Base-by-base conservation (phyloP, 2,888 invertebrate genomes). In the Nomada hirtipes region DNA sequence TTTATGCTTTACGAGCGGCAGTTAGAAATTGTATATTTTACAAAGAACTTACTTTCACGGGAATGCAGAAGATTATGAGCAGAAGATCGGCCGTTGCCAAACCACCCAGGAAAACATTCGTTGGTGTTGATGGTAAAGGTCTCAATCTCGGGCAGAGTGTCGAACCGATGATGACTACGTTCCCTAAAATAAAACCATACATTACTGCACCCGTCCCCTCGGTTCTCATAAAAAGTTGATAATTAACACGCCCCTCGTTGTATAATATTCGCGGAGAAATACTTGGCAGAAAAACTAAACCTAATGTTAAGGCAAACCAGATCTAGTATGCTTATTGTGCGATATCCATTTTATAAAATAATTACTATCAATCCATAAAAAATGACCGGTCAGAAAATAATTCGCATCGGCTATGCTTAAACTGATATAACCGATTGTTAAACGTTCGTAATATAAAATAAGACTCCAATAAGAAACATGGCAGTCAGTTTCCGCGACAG, bases 71-170 rank as follows among this genome's bases (percentile, higher is more conserved):
- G 77, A 95, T 93, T 77, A 97, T 96, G 63, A 97, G 95, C 44
- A 96, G 94, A 2, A 97, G 94, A 93, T 97, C 97, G 0, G 96
- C 96, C 0, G 95, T 95, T 10, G 96, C 96, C 77, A 97, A 93
- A 87, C 96, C 96, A 26, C 96, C 95, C 57, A 97, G 94, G 90
- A 97, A 96, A 65, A 96, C 95, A 91, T 97, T 97, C 36, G 96
- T 96, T 18, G 93, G 93, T 18, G 93, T 93, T 29, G 92, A 84
- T 7, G 93, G 93, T 50, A 93, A 81, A 11, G 92, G 93, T 75
- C 92, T 85, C 63, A 93, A 73, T 82, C 91, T 89, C 76, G 92
- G 93, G 88, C 94, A 95, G 50, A 94, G 91, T 0, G 93, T 92
- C 11, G 95, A 95, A 11, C 95, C 94, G 88, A 95, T 94, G 77